A percentile compares a stretch with the other conserved stretches of the same genome.
phyloP scores from a whole-genome alignment of 2,113 vertebrate species.

The Leiothrix lutea region DNA sequence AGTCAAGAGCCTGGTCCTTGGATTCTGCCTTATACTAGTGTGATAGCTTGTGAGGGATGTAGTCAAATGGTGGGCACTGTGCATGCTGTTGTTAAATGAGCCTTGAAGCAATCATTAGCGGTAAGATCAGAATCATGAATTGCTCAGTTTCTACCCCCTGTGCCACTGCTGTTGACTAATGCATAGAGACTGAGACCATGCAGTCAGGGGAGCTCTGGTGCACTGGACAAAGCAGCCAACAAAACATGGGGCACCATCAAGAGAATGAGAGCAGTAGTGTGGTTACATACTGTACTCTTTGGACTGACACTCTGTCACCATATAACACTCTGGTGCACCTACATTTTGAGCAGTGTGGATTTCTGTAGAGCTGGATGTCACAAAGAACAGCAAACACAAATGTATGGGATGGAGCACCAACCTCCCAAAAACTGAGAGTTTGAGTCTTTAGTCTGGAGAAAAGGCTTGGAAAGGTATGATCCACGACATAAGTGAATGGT shows the following conservation, averaged over 20 bases:
- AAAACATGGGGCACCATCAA: neutral
- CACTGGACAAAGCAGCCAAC: neutral
- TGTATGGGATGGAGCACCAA: neutral
- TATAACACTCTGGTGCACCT: neutral
- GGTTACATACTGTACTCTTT: neutral
- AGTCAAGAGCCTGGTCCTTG: neutral
- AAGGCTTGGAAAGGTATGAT: neutral
- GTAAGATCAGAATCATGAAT: no score
- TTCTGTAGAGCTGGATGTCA: neutral
- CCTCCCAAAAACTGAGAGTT: neutral
- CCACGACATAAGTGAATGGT: neutral
- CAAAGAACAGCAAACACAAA: rapidly evolving
- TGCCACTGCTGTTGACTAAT: neutral
- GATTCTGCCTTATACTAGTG: neutral
- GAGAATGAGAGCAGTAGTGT: rapidly evolving
- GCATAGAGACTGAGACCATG: no score
- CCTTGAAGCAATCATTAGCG: neutral
- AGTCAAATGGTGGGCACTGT: no score
- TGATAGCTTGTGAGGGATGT: neutral
- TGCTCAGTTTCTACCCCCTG: neutral
- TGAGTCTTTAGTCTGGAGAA: neutral
- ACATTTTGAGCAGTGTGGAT: neutral
- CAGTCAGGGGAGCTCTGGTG: neutral
- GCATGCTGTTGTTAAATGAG: neutral
- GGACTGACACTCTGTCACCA: neutral